Percentiles rank a stretch among this genome's conserved stretches.
These are phyloP conservation scores for Aphis gossypii DNA, from an alignment of 1,140 invertebrate species.

Conservation along the genomic window DNA sequence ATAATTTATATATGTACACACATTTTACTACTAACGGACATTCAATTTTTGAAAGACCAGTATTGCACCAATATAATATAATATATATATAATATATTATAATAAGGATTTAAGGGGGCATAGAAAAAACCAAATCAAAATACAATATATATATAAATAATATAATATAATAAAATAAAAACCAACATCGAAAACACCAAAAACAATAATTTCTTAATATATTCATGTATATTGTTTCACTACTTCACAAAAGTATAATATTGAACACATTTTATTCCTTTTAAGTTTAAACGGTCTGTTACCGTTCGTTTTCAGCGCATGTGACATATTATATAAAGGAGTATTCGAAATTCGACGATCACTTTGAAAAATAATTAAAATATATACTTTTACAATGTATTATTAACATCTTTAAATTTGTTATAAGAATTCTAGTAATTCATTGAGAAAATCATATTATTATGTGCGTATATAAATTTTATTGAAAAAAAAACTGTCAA, in stretches of 20 bases:
- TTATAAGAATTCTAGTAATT: neutral
- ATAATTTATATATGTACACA: neutral
- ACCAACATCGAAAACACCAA: slow-evolving; percentile 34
- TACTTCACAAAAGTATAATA: slow-evolving; percentile 44
- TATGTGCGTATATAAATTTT: neutral
- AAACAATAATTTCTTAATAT: slow-evolving; percentile 20
- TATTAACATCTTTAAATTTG: neutral
- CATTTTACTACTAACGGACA: neutral
- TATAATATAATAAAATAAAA: slow-evolving; percentile 27
- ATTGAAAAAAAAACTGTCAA: neutral
- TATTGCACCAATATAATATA: neutral
- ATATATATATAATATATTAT: no score
- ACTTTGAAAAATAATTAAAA: neutral
- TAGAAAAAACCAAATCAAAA: slow-evolving; percentile 1
- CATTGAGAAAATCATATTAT: neutral
- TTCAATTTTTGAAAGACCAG: neutral
- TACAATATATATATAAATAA: slow-evolving; percentile 28
- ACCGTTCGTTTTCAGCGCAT: neutral
- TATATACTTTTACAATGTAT: neutral
- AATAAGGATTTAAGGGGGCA: neutral
- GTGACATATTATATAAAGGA: neutral
- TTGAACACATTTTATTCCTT: neutral
- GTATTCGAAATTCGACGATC: slow-evolving; percentile 17
- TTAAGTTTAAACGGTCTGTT: neutral
- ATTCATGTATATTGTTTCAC: slow-evolving; percentile 11